These are phyloP conservation scores for Odontophorus gujanensis DNA, from an alignment of 2,113 vertebrate species.

Conservation along the genomic window DNA sequence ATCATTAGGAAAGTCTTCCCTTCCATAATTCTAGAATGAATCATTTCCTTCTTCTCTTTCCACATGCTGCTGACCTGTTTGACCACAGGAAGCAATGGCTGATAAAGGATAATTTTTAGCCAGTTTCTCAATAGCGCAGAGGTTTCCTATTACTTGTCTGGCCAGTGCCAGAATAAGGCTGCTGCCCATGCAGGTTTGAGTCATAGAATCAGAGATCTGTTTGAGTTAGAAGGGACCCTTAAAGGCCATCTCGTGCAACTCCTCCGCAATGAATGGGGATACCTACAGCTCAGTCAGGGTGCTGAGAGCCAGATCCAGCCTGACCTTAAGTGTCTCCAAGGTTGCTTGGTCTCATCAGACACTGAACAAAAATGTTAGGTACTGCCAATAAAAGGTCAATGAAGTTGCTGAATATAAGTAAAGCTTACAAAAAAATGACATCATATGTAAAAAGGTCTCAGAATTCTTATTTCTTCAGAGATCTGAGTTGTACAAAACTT, in stretches of 20 bases:
- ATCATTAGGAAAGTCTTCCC: neutral
- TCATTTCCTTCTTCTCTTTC: neutral
- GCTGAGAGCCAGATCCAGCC: too few relatives aligned
- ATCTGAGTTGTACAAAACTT: neutral
- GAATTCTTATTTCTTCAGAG: neutral
- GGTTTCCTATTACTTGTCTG: neutral
- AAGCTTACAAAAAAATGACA: neutral
- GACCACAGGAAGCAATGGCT: rapidly evolving
- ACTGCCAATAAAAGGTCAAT: neutral
- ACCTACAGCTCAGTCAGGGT: too few relatives aligned
- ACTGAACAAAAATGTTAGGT: neutral
- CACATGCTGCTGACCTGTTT: neutral
- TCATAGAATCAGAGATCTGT: too few relatives aligned
- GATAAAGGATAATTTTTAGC: neutral
- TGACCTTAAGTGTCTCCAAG: too few relatives aligned
- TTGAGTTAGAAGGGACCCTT: too few relatives aligned
- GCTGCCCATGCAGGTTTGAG: neutral
- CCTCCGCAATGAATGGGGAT: too few relatives aligned
- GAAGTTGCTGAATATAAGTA: neutral
- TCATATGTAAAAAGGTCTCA: neutral
- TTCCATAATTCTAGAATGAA: neutral
- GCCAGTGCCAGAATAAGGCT: neutral
- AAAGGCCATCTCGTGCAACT: too few relatives aligned
- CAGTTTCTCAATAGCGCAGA: neutral
- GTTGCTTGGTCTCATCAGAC: neutral